Base-by-base conservation (phyloP, 2,797 vertebrate genomes). In the Coilia nasus region DNA sequence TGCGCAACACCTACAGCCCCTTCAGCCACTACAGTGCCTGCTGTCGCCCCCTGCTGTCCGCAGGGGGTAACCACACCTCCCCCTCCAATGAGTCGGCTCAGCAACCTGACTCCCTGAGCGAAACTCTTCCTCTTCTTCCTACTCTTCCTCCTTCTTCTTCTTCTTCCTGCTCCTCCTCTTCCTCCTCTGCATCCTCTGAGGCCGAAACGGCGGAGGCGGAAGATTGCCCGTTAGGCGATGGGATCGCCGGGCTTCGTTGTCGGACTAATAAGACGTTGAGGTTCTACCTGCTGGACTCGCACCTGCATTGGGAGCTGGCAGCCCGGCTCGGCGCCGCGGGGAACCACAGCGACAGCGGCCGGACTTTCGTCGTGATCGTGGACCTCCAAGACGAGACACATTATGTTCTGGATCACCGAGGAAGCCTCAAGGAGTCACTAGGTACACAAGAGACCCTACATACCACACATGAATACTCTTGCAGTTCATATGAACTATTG, bases 251-350 rank as follows among this genome's bases (percentile, higher is more conserved):
- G 88, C 96, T 99, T 81, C 93, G 94, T 81, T 99, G 98, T 93
- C 96, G 95, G 89, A 98, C 97, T 91, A 99, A 99, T 93, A 97
- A 96, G 93, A 99, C 98, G n/a, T 95, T 99, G 91, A 96, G 97
- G 91, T 97, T 99, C 83, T 99, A 98, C 83, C 90, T 98, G 64
- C 91, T 99, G 92, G 98, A 99, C 88, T 95, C 96, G 0, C 96
- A 96, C 85, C 93, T 98, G 19, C 97, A 97, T 92, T 98, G 97
- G 98, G 93, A 96, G 14, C 96, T 98, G 47, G 97, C 98, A 0
- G 94, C 95, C 88, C 94, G 97, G 90, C 95, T 99, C 17, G 98
- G 98, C 47, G 98, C 98, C 0, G 87, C 92, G 0, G 90, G 86
- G 86, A 91, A 54, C 71, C 71, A 17, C 3, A 78, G 94, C 67